Evolutionary conservation across 2,797 vertebrate genomes (phyloP).

Genomic region (Synanceia verrucosa): DNA sequence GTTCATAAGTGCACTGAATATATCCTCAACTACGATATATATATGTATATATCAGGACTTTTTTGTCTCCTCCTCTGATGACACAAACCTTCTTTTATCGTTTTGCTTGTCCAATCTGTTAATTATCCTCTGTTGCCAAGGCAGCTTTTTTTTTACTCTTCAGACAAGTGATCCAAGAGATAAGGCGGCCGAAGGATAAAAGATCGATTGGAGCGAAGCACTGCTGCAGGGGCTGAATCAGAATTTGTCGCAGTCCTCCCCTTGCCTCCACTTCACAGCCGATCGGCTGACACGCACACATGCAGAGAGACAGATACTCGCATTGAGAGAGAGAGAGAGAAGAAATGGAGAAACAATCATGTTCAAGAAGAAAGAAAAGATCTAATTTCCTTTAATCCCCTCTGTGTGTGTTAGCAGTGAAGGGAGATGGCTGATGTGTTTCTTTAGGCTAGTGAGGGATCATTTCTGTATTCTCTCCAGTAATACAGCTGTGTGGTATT

Average conservation of each 20-base stretch:
- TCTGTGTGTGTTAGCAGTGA: conserved; percentile 1
- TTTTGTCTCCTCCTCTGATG: conserved; percentile 15
- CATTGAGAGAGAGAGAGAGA: background rate
- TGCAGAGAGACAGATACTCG: background rate
- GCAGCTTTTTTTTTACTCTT: conserved; percentile 42
- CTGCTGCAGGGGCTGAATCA: conserved; percentile 70
- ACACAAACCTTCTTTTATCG: conserved; percentile 44
- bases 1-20: background rate
- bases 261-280: conserved; percentile 34
- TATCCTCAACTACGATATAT: background rate
- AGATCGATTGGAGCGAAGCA: conserved; percentile 62
- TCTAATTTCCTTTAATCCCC: conserved; percentile 17
- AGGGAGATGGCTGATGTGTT: conserved; percentile 9
- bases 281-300: conserved; percentile 22
- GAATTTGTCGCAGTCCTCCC: conserved; percentile 74
- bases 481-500: conserved; percentile 46
- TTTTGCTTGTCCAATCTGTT: conserved; percentile 56
- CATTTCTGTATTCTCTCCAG: conserved; percentile 22
- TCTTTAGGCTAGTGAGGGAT: conserved; percentile 16
- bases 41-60: conserved; percentile 13
- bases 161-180: conserved; percentile 71
- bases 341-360: conserved; percentile 45
- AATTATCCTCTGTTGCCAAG: conserved; percentile 68
- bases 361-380: conserved; percentile 8
- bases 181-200: conserved; percentile 62